Percentiles rank a stretch among this genome's conserved stretches.
phyloP scores from a whole-genome alignment of 1,140 invertebrate genomes.

The Lethrus apterus region DNA sequence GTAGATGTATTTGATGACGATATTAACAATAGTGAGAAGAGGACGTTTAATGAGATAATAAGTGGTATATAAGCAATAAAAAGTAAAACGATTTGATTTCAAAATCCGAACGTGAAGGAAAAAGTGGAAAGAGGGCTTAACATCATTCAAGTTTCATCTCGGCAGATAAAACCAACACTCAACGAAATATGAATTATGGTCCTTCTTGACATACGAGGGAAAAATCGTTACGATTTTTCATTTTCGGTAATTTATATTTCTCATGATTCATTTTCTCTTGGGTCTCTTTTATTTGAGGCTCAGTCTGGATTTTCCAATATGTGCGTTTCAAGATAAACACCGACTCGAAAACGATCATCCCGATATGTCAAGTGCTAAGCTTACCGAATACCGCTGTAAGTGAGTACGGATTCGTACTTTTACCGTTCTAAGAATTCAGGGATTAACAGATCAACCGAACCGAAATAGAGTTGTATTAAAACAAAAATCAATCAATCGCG shows the following conservation, averaged over 20 bases:
- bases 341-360: constrained; percentile 10
- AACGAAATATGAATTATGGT: constrained; percentile 18
- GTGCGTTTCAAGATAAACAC: constrained; percentile 20
- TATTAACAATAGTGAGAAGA: no score
- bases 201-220: constrained; percentile 3
- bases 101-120: constrained; percentile 8
- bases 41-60: constrained; percentile 5
- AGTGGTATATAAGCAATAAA: constrained; percentile 7
- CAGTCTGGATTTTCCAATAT: constrained; percentile 20
- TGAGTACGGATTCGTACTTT: no score
- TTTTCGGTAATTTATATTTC: constrained; percentile 19
- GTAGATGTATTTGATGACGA: no score
- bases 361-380: constrained; percentile 8
- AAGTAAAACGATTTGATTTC: constrained; percentile 6
- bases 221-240: constrained; percentile 21
- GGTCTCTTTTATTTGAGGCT: constrained; percentile 20
- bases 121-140: constrained; percentile 4
- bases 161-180: constrained; percentile 4
- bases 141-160: constrained; percentile 12
- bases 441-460: no score
- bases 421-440: no score
- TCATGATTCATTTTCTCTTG: constrained; percentile 14
- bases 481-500: no score
- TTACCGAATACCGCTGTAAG: no score
- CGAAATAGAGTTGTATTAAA: no score